These are phyloP conservation scores for Lapara coniferarum DNA, from an alignment of 2,888 invertebrate genomes.

Conservation along the genomic window DNA sequence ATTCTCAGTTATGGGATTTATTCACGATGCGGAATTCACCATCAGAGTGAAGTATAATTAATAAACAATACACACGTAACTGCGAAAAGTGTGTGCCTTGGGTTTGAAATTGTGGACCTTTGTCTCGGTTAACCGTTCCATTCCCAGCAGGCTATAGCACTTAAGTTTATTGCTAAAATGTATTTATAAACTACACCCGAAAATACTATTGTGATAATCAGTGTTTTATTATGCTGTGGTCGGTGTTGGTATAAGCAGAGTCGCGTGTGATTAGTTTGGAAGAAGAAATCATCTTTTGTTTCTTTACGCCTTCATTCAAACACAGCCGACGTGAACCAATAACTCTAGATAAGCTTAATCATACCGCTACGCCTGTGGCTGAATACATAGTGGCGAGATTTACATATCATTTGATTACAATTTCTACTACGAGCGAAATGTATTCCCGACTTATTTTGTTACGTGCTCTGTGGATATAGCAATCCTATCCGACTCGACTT, in stretches of 20 bases:
- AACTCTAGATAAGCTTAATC: slow-evolving; percentile 23
- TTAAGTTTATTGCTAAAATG: too few species aligned
- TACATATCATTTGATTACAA: slow-evolving; percentile 23
- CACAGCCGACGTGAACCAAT: slow-evolving; percentile 12
- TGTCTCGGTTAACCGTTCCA: too few species aligned
- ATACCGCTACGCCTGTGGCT: slow-evolving; percentile 21
- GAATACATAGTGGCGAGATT: slow-evolving; percentile 23
- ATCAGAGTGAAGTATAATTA: too few species aligned
- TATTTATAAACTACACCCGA: too few species aligned
- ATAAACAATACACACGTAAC: too few species aligned
- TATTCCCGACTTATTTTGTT: slow-evolving; percentile 18
- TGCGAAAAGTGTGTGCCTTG: too few species aligned
- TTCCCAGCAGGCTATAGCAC: too few species aligned
- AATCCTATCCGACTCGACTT: background rate
- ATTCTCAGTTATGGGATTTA: too few species aligned
- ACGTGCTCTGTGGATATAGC: background rate
- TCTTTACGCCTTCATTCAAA: slow-evolving; percentile 7
- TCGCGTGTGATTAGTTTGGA: background rate
- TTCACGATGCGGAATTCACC: too few species aligned
- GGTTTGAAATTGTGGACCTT: too few species aligned
- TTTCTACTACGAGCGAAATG: slow-evolving; percentile 21
- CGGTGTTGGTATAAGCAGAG: background rate
- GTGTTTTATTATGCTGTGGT: background rate
- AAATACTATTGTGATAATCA: background rate
- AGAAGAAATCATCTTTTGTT: background rate